Evolutionary conservation across 1,140 invertebrate genomes (phyloP).

Genomic region (Aphidius ervi): DNA sequence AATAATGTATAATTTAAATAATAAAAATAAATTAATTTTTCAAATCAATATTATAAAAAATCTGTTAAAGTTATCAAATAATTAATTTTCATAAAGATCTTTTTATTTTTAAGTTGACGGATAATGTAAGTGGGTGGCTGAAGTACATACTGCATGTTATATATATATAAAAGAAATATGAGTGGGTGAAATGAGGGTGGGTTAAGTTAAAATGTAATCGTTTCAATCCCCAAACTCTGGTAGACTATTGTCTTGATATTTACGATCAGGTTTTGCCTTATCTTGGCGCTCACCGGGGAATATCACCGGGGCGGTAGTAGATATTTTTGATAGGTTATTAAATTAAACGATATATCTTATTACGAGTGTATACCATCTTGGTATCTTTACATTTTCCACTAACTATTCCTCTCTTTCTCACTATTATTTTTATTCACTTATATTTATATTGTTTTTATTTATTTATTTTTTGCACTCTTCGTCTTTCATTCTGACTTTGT

Average conservation of each 20-base stretch:
- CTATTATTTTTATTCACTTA: not conserved
- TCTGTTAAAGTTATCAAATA: no score
- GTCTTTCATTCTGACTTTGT: not conserved
- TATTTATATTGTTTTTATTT: not conserved
- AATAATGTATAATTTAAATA: no score
- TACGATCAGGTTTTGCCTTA: constrained; percentile 20
- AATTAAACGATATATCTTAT: constrained; percentile 47
- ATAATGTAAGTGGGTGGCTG: no score
- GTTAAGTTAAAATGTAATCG: constrained; percentile 1
- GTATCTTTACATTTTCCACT: not conserved
- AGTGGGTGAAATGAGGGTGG: no score
- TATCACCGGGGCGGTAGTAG: constrained; percentile 18
- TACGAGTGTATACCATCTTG: constrained; percentile 22
- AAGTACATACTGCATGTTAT: no score
- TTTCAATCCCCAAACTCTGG: constrained; percentile 11
- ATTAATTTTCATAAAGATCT: no score
- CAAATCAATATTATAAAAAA: no score
- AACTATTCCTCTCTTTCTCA: constrained; percentile 2
- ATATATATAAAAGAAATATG: no score
- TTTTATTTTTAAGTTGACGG: no score
- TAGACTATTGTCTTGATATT: constrained; percentile 19
- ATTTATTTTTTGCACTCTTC: not conserved
- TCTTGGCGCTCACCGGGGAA: constrained; percentile 6
- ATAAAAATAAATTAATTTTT: no score
- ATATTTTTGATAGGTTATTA: constrained; percentile 47